Evolutionary conservation across 2,797 vertebrate species (phyloP).

Genomic region (Danio choprae): DNA sequence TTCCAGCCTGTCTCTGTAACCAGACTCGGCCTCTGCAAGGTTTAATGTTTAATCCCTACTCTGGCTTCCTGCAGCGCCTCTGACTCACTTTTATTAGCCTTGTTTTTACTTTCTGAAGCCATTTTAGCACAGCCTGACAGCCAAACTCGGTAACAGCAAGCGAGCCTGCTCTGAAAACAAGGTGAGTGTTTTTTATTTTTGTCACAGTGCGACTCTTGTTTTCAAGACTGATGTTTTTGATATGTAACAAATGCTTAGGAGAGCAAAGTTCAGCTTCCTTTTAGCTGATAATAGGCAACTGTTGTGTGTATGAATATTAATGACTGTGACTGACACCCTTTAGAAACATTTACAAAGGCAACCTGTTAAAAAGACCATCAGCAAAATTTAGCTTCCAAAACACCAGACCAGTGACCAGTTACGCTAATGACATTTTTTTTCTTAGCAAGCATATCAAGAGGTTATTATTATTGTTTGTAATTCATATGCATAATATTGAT

Average conservation of each 20-base stretch:
- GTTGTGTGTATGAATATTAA: not conserved
- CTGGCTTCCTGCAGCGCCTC: conserved; percentile 52
- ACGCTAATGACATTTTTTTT: not conserved
- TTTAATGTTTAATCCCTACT: conserved; percentile 77
- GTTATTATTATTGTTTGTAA: not conserved
- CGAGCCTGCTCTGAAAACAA: conserved; percentile 1
- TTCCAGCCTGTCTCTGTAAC: conserved; percentile 60
- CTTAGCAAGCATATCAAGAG: not conserved
- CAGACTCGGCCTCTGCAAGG: conserved; percentile 57
- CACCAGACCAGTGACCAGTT: not conserved
- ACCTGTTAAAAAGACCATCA: not conserved
- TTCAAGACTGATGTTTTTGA: conserved; percentile 32
- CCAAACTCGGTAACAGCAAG: not conserved
- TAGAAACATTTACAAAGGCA: not conserved
- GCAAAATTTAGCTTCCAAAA: not conserved
- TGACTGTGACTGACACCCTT: not conserved
- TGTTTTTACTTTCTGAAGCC: conserved; percentile 26
- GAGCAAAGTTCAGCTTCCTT: conserved; percentile 41
- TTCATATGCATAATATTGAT: not conserved
- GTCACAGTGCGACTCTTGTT: not conserved
- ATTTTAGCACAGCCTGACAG: conserved; percentile 17
- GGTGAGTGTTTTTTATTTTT: conserved; percentile 25
- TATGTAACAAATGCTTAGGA: conserved; percentile 13
- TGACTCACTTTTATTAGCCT: conserved; percentile 11
- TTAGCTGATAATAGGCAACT: conserved; percentile 38